Percentiles rank a stretch among this genome's conserved stretches.
These are phyloP conservation scores for Drosophila fuyamai DNA, from an alignment of 1,140 invertebrate genomes.

Conservation along the genomic window DNA sequence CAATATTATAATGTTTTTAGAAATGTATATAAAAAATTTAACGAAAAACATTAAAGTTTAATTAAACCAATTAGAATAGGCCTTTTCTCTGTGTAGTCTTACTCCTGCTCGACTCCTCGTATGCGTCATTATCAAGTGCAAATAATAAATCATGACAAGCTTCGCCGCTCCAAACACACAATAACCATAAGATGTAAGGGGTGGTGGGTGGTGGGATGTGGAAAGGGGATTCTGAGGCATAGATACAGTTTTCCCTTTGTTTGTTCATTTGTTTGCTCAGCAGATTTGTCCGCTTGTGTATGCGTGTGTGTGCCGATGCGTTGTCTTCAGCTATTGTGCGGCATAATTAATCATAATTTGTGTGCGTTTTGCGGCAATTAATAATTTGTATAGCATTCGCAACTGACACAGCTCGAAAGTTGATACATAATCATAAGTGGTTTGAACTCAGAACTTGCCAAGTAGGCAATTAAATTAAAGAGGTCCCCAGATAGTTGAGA, in stretches of 20 bases:
- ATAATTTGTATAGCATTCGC: constrained; percentile 70
- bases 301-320: constrained; percentile 12
- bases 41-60: too few species aligned
- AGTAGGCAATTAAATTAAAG: constrained; percentile 46
- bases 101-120: constrained; percentile 25
- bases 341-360: constrained; percentile 81
- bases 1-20: too few species aligned
- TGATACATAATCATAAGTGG: constrained; percentile 35
- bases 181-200: constrained; percentile 12
- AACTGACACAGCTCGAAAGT: constrained; percentile 46
- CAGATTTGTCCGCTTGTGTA: constrained; percentile 27
- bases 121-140: constrained; percentile 80
- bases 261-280: constrained; percentile 55
- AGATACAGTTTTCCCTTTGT: constrained; percentile 56
- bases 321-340: constrained; percentile 57
- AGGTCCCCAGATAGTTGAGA: constrained; percentile 20
- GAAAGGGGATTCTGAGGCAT: constrained; percentile 2
- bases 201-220: background rate
- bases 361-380: constrained; percentile 76
- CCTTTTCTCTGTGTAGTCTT: constrained; percentile 3
- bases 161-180: constrained; percentile 34
- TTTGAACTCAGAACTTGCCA: constrained; percentile 32
- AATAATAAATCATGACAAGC: constrained; percentile 80
- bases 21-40: too few species aligned
- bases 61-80: too few species aligned